phyloP scores from a whole-genome alignment of 2,113 vertebrate species.

The Actinemys pallida region DNA sequence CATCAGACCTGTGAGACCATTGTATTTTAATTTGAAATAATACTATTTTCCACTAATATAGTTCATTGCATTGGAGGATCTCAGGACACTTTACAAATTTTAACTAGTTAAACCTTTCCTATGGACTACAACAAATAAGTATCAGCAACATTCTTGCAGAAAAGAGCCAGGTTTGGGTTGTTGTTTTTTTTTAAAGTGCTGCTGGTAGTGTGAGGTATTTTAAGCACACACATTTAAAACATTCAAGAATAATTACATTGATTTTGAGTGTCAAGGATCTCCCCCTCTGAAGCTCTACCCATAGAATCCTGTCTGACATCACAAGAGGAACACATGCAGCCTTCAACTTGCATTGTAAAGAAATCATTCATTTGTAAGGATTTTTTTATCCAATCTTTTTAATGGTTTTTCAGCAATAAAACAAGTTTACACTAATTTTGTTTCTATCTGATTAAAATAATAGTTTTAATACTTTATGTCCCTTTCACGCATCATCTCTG shows the following conservation, averaged over 20 bases:
- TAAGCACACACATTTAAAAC: neutral
- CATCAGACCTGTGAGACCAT: neutral
- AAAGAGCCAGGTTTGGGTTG: neutral
- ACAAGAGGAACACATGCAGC: neutral
- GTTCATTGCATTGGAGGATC: neutral
- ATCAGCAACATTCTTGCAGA: neutral
- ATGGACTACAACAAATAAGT: neutral
- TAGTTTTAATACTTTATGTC: neutral
- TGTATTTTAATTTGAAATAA: neutral
- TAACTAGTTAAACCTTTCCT: neutral
- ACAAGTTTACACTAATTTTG: neutral
- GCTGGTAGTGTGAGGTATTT: neutral
- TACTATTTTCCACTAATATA: neutral
- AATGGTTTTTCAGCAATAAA: neutral
- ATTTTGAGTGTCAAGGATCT: neutral
- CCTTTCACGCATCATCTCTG: constrained; percentile 1
- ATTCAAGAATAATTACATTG: neutral
- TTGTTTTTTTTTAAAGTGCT: neutral
- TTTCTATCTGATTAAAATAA: neutral
- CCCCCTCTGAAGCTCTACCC: neutral
- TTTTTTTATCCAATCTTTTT: neutral
- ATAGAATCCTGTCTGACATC: neutral
- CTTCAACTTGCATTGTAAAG: neutral
- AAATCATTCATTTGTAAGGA: neutral
- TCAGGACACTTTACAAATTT: neutral